phyloP scores from a whole-genome alignment of 1,140 invertebrate genomes.

The Hesperophylax magnus region DNA sequence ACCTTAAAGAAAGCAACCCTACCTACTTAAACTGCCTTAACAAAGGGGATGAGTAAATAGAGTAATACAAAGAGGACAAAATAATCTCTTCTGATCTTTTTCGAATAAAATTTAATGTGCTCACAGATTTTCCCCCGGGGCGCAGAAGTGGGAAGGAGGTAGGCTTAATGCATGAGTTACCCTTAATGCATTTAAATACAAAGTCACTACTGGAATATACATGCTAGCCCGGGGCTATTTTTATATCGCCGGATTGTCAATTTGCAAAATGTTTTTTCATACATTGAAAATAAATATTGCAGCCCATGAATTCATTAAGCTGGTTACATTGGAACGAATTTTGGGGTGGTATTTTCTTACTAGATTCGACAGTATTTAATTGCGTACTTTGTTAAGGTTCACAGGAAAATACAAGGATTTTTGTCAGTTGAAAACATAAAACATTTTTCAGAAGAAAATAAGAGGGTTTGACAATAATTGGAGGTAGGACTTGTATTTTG shows the following conservation, averaged over 20 bases:
- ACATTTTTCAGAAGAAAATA: too few species aligned
- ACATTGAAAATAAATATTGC: neutral
- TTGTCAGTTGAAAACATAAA: too few species aligned
- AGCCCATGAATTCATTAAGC: too few species aligned
- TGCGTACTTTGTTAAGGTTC: too few species aligned
- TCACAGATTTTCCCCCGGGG: slow-evolving; percentile 11
- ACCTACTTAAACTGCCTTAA: neutral
- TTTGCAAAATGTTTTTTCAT: slow-evolving; percentile 11
- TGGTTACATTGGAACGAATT: too few species aligned
- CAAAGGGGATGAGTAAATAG: slow-evolving; percentile 9
- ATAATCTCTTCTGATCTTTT: slow-evolving; percentile 35
- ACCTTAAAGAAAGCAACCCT: too few species aligned
- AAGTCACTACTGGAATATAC: slow-evolving; percentile 21
- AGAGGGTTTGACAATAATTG: too few species aligned
- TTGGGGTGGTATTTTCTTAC: too few species aligned
- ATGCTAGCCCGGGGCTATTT: slow-evolving; percentile 12
- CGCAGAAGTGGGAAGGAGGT: neutral
- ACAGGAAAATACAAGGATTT: too few species aligned
- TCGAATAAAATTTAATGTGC: slow-evolving; percentile 44
- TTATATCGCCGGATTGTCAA: neutral
- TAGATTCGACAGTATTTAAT: too few species aligned
- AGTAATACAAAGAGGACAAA: slow-evolving; percentile 4
- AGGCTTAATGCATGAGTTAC: neutral
- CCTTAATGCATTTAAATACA: slow-evolving; percentile 29
- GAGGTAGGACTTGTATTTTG: too few species aligned